Evolutionary conservation across 2,888 invertebrate species (phyloP).

Genomic region (Aleiodes leptofemur): DNA sequence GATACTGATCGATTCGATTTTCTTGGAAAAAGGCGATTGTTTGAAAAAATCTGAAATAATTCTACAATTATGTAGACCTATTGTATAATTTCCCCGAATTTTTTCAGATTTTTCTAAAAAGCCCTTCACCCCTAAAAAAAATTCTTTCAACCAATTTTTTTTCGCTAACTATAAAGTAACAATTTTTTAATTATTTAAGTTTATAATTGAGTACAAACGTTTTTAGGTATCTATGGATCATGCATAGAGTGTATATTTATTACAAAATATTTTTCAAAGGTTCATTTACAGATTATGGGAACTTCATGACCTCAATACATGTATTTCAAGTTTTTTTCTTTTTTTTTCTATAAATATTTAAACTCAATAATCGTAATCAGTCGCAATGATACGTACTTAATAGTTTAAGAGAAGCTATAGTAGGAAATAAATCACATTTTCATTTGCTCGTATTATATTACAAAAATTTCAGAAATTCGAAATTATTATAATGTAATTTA

Average conservation of each 20-base stretch:
- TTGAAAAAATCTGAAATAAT: too few relatives aligned
- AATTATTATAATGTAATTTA: not conserved
- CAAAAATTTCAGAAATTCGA: constrained; percentile 42
- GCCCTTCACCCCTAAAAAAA: too few relatives aligned
- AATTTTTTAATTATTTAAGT: too few relatives aligned
- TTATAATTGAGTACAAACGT: too few relatives aligned
- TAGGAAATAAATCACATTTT: constrained; percentile 33
- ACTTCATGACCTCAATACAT: not conserved
- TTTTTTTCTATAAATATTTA: not conserved
- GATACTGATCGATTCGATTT: too few relatives aligned
- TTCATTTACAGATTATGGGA: constrained; percentile 16
- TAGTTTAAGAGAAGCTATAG: constrained; percentile 3
- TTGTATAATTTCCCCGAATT: too few relatives aligned
- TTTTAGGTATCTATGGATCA: constrained; percentile 27
- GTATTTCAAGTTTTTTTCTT: not conserved
- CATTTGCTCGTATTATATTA: not conserved
- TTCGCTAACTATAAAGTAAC: too few relatives aligned
- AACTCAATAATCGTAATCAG: constrained; percentile 29
- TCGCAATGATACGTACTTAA: constrained; percentile 11
- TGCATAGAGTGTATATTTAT: constrained; percentile 67
- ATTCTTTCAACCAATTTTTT: too few relatives aligned
- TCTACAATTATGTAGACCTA: too few relatives aligned
- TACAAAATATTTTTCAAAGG: constrained; percentile 66
- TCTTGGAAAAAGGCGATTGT: too few relatives aligned
- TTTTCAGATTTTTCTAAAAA: too few relatives aligned